A percentile compares a stretch with the other conserved stretches of the same genome.
Evolutionary conservation across 2,113 vertebrate species (phyloP).

Genomic region (Gymnocephalus cernua): DNA sequence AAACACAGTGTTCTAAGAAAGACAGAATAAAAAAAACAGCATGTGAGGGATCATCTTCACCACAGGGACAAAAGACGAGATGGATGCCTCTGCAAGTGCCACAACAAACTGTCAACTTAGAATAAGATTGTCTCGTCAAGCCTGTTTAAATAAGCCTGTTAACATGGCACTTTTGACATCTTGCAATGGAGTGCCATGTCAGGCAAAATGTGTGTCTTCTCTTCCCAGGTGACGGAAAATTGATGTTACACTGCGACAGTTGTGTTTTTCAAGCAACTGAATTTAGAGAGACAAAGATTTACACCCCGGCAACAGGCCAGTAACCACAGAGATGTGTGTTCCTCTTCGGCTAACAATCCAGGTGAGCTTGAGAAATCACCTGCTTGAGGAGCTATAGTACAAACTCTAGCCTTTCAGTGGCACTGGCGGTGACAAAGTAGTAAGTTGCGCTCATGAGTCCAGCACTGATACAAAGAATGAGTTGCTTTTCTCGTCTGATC

Average conservation of each 20-base stretch:
- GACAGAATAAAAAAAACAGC: conserved; percentile 47
- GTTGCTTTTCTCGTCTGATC: conserved; percentile 78
- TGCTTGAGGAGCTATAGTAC: conserved; percentile 2
- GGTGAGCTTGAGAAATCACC: conserved; percentile 45
- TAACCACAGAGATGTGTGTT: conserved; percentile 15
- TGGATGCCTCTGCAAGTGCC: conserved; percentile 66
- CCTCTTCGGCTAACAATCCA: conserved; percentile 15
- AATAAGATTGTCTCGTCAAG: conserved; percentile 71
- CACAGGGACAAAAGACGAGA: conserved; percentile 75
- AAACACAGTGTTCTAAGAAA: conserved; percentile 59
- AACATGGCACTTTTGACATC: conserved; percentile 69
- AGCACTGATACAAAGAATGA: conserved; percentile 69
- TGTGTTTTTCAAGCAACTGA: conserved; percentile 31
- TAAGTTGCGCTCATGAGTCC: conserved; percentile 63
- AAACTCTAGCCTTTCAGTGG: conserved; percentile 43
- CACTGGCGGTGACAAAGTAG: conserved; percentile 61
- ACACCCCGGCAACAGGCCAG: conserved; percentile 25
- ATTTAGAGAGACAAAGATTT: conserved; percentile 40
- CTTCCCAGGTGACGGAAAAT: conserved; percentile 64
- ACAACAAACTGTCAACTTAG: conserved; percentile 77
- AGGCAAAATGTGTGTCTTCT: conserved; percentile 50
- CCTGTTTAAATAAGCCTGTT: conserved; percentile 72
- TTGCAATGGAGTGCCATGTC: conserved; percentile 49
- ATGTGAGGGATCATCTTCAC: conserved; percentile 66
- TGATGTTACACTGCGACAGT: conserved; percentile 52